Evolutionary conservation across 2,888 invertebrate species (phyloP).

Genomic region (Strigamia crassipes): DNA sequence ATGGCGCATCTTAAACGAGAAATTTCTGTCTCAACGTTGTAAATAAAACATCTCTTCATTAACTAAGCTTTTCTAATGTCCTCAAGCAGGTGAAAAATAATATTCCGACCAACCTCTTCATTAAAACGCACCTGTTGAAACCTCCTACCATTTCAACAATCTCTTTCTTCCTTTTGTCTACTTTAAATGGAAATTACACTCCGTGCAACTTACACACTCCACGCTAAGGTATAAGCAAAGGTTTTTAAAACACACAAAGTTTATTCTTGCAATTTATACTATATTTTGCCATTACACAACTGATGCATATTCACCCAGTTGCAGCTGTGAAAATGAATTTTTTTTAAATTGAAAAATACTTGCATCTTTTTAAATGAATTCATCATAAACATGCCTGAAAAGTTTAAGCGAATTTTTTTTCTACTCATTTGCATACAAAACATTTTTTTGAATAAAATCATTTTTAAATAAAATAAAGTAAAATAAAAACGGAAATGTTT

Average conservation of each 20-base stretch:
- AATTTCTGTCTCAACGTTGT: background rate
- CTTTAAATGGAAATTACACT: conserved; percentile 11
- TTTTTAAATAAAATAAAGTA: background rate
- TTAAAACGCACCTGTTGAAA: conserved; percentile 16
- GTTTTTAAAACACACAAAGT: conserved; percentile 7
- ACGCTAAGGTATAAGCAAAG: conserved; percentile 5
- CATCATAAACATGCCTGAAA: conserved; percentile 6
- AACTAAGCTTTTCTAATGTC: conserved; percentile 21
- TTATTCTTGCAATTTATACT: conserved; percentile 12
- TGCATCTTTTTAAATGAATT: conserved; percentile 21
- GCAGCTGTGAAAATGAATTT: conserved; percentile 2
- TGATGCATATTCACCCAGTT: conserved; percentile 21
- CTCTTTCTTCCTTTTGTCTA: conserved; percentile 21
- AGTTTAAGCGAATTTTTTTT: background rate
- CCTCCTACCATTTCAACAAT: background rate
- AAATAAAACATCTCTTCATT: conserved; percentile 16
- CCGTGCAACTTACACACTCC: background rate
- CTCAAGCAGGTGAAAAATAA: conserved; percentile 21
- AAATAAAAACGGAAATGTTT: background rate
- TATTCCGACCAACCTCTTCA: background rate
- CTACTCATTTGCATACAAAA: background rate
- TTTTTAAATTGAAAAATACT: background rate
- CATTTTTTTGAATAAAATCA: background rate
- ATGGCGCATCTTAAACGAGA: conserved; percentile 16
- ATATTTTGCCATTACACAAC: conserved; percentile 12